Evolutionary conservation across 2,797 vertebrate species (phyloP).

Genomic region (Parauchenoglanis punctatus): DNA sequence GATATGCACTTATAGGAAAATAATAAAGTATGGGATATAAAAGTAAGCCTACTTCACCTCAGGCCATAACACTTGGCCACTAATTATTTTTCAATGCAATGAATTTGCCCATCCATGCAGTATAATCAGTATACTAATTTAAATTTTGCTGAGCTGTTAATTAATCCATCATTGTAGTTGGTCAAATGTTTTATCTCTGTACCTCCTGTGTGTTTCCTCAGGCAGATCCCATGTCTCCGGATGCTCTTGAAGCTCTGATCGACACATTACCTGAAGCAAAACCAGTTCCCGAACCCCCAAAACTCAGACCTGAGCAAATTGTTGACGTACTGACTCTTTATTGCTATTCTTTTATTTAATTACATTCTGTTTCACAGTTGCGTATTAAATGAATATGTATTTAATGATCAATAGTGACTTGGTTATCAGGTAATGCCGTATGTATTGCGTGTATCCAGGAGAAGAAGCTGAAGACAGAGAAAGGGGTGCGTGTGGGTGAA

Average conservation of each 20-base stretch:
- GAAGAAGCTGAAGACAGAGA: slow-evolving; percentile 33
- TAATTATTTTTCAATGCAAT: not conserved
- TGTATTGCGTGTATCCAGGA: slow-evolving; percentile 6
- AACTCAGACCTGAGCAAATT: slow-evolving; percentile 71
- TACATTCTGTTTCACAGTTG: not conserved
- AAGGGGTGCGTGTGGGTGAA: slow-evolving; percentile 51
- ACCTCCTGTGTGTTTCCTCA: slow-evolving; percentile 40
- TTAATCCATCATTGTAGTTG: not conserved
- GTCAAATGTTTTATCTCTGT: not conserved
- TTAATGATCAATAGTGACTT: not conserved
- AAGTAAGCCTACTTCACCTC: not conserved
- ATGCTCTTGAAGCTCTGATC: slow-evolving; percentile 67
- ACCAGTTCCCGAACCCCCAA: slow-evolving; percentile 66
- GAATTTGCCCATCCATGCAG: not conserved
- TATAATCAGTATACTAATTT: not conserved
- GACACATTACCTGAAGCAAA: slow-evolving; percentile 61
- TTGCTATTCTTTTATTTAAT: too few relatives aligned
- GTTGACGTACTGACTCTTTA: not conserved
- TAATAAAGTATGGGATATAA: not conserved
- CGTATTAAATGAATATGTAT: not conserved
- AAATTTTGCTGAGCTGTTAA: not conserved
- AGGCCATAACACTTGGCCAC: too few relatives aligned
- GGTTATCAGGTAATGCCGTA: not conserved
- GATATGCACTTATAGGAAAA: not conserved
- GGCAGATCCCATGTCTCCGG: slow-evolving; percentile 61